phyloP scores from a whole-genome alignment of 1,140 invertebrate species.

The Potamilus streckersoni region DNA sequence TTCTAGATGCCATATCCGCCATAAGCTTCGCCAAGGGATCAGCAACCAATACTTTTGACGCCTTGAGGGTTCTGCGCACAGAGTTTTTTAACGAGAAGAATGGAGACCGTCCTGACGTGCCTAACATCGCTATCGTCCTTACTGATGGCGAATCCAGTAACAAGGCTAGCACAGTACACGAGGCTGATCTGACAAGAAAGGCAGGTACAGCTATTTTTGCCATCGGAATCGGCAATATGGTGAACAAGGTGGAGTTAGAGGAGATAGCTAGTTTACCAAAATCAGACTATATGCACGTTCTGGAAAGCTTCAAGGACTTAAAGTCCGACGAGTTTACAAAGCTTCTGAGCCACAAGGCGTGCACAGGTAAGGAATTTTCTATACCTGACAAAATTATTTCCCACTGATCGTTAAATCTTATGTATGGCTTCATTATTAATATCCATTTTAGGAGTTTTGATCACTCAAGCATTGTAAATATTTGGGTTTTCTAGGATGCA shows the following conservation, averaged over 20 bases:
- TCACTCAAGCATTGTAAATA: no score
- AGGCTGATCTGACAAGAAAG: conserved; percentile 21
- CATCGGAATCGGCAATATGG: conserved; percentile 27
- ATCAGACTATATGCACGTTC: background rate
- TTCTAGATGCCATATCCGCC: background rate
- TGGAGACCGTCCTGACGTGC: conserved; percentile 20
- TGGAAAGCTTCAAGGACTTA: background rate
- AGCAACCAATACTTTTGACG: conserved; percentile 20
- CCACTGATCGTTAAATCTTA: no score
- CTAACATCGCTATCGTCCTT: conserved; percentile 30
- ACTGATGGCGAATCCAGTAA: conserved; percentile 37
- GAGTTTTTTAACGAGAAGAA: conserved; percentile 22
- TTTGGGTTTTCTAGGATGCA: no score
- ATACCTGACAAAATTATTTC: no score
- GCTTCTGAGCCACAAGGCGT: background rate
- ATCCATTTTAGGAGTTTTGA: no score
- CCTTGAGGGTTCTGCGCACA: conserved; percentile 4
- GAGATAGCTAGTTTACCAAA: background rate
- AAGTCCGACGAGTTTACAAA: background rate
- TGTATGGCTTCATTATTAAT: no score
- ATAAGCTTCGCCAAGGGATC: conserved; percentile 6
- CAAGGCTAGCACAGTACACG: background rate
- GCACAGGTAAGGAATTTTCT: no score
- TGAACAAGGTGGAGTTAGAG: background rate
- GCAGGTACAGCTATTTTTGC: conserved; percentile 32